Evolutionary conservation across 2,797 vertebrate species (phyloP), one percentile per base, ranked within the genome.

Genomic region (Pseudomugil gertrudae): DNA sequence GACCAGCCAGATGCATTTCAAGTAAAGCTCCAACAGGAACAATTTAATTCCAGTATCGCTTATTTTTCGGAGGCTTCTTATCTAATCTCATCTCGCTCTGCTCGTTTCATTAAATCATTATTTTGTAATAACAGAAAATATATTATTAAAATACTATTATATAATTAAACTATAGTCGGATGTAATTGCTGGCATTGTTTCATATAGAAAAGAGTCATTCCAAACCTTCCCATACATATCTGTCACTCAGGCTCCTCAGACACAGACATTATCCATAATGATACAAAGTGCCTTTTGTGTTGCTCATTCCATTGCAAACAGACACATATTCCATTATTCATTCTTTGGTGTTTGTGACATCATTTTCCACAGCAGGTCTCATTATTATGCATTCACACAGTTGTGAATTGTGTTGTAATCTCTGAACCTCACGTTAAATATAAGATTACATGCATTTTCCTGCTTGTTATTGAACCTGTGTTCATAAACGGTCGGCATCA

Each of bases 251-350:
- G 26, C 27, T 63, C 67, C 74, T 58, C 55, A 58, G 35, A 63
- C 35, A 63, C 8, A 5, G 48, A 19, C 8, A 10, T 50, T 23
- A 32, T 69, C 33, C 59, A 26, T 55, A 30, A 35, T 69, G 14
- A 76, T 72, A 64, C 47, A 27, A 57, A 79, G 33, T 52, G 19
- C 26, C 60, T 35, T 57, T 72, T 53, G 26, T 38, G 58, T 78
- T 71, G 57, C 67, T 78, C 33, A 48, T 57, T 59, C 15, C 53
- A n/a, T 50, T 63, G 56, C 74, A 73, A 43, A 43, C 66, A 38
- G 23, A 72, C 63, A 58, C 35, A 69, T 63, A 43, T 56, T 87
- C 55, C 80, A 89, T 89, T 87, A 89, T 90, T 85, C 76, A 84
- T 84, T 24, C 62, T 67, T 73, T 52, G 30, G 63, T 24, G 35